These are phyloP conservation scores for Suncus etruscus DNA, from an alignment of 2,113 vertebrate species.

Conservation along the genomic window DNA sequence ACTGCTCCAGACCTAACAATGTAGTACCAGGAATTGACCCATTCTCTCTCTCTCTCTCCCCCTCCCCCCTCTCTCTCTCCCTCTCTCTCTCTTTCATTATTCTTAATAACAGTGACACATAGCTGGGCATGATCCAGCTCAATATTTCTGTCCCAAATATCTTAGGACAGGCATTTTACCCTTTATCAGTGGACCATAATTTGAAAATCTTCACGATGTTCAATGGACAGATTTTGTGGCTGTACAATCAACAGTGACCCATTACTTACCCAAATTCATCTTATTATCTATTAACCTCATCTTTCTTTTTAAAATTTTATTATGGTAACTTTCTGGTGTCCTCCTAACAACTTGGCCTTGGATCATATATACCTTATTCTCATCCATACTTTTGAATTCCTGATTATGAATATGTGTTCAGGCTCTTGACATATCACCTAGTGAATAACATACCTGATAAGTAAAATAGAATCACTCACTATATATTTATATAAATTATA, in stretches of 20 bases:
- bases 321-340: not conserved
- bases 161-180: conserved; percentile 5
- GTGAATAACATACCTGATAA: not conserved
- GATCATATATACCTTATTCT: not conserved
- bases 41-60: no score
- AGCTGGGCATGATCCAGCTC: not conserved
- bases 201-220: not conserved
- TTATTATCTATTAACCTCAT: not conserved
- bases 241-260: not conserved
- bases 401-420: not conserved
- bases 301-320: not conserved
- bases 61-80: no score
- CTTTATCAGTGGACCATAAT: not conserved
- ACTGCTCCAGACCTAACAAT: no score
- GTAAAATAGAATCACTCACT: not conserved
- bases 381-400: not conserved
- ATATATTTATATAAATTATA: no score
- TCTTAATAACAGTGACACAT: not conserved
- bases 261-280: not conserved
- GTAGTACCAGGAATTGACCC: no score
- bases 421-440: not conserved
- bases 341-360: not conserved
- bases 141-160: not conserved
- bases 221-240: not conserved
- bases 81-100: no score